Evolutionary conservation across 1,140 invertebrate genomes (phyloP), one percentile per base, ranked within the genome.

Genomic region (Scylla paramamosain): DNA sequence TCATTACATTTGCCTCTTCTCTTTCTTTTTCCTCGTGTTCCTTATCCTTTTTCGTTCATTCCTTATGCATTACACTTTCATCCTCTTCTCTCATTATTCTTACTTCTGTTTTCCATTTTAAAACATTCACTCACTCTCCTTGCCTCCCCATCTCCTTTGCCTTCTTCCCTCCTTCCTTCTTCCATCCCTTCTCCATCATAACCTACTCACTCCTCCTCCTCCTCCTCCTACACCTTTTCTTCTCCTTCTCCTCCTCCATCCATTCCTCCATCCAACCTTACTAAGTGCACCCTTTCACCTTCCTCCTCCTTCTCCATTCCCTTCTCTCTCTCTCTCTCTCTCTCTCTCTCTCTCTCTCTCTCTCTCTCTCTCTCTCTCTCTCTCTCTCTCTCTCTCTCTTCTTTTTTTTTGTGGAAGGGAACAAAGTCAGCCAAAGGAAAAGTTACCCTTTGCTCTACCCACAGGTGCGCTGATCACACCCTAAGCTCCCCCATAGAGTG

Each of bases 401-500:
- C 31, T 28, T 89, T 20, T 32, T 32, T 89, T 28, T 89, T 89
- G 12, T n/a, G n/a, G 20, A 59, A 20, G 10, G 52, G 52, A 59
- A 59, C 52, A 59, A 39, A 39, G 52, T 59, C 52, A 59, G 52
- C 52, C 52, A 59, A 59, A 59, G 2, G 67, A 77, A 77, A n/a
- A 77, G 2, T 77, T 77, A n/a, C n/a, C 67, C 1, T 7, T 12
- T 7, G 67, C 67, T n/a, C 67, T 20, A 77, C 48, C 39, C 39
- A 39, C 28, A 88, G 32, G 20, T 25, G 32, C 7, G 10, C 29
- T 10, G 14, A 45, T 88, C 87, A 39, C 87, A 10, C 46, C 12
- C 87, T 88, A 20, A 39, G 20, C 87, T 88, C 87, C 87, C n/a
- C 67, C 67, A 77, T 77, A 77, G 67, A n/a, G 67, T 77, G n/a